A percentile compares a stretch with the other conserved stretches of the same genome.
phyloP scores from a whole-genome alignment of 1,140 invertebrate genomes.

The Mycetomoellerius zeteki region DNA sequence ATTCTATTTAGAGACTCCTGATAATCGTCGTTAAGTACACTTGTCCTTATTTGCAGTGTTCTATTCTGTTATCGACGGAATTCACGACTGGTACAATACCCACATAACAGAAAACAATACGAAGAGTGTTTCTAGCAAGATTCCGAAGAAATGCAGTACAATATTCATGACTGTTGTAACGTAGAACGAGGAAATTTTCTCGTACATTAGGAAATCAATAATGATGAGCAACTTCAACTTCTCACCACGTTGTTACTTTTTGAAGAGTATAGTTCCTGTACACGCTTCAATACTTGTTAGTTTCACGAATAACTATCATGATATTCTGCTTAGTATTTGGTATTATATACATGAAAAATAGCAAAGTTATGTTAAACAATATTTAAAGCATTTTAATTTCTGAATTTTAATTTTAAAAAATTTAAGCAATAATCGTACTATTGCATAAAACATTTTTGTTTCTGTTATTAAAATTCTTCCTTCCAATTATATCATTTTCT shows the following conservation, averaged over 20 bases:
- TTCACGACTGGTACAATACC: not conserved
- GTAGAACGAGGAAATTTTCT: conserved; percentile 26
- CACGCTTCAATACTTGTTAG: not conserved
- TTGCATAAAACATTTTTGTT: not conserved
- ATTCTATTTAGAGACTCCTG: not conserved
- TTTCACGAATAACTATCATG: conserved; percentile 13
- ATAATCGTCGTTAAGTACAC: not conserved
- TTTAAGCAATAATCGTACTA: not conserved
- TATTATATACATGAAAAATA: conserved; percentile 14
- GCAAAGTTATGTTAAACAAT: not conserved
- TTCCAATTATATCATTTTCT: not conserved
- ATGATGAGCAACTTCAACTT: conserved; percentile 38
- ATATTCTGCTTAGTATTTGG: not conserved
- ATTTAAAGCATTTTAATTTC: conserved; percentile 17
- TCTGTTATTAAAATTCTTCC: not conserved
- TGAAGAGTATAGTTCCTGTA: conserved; percentile 22
- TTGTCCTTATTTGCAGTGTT: not conserved
- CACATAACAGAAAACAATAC: not conserved
- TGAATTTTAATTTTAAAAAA: conserved; percentile 15
- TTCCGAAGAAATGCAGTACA: conserved; percentile 19
- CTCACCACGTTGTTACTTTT: conserved; percentile 45
- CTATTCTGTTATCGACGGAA: conserved; percentile 5
- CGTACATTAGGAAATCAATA: conserved; percentile 55
- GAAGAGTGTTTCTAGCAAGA: conserved; percentile 3
- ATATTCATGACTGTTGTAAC: conserved; percentile 39